A percentile compares a stretch with the other conserved stretches of the same genome.
phyloP scores from a whole-genome alignment of 2,888 invertebrate genomes.

The Hipparchia sbordonii region DNA sequence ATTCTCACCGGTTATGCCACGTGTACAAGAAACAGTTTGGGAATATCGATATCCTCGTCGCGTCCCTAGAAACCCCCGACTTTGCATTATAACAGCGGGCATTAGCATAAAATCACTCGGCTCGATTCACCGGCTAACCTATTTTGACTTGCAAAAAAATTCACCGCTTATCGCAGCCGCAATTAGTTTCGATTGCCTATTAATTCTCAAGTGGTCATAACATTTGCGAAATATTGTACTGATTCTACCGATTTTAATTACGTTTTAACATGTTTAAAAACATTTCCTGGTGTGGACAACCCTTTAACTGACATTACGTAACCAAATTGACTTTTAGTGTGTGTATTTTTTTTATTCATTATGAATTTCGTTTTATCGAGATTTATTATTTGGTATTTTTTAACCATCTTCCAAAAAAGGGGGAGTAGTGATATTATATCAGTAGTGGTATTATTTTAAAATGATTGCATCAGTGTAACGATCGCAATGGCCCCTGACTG shows the following conservation, averaged over 20 bases:
- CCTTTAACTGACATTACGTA: neutral
- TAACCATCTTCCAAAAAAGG: too few species aligned
- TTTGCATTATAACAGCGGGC: constrained; percentile 71
- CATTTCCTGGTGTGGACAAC: neutral
- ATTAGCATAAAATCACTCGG: constrained; percentile 77
- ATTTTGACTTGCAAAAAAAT: constrained; percentile 78
- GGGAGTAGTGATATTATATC: too few species aligned
- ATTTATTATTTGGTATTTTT: too few species aligned
- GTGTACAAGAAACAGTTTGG: neutral
- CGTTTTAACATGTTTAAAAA: constrained; percentile 17
- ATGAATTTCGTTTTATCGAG: neutral
- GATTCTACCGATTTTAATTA: constrained; percentile 18
- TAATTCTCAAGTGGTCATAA: constrained; percentile 43
- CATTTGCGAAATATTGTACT: constrained; percentile 24
- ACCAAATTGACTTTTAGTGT: neutral
- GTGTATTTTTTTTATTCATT: neutral
- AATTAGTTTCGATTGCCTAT: constrained; percentile 53
- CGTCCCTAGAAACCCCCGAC: constrained; percentile 51
- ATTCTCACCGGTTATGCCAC: too few species aligned
- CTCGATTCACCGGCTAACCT: constrained; percentile 60
- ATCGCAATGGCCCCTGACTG: too few species aligned
- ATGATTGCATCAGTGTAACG: too few species aligned
- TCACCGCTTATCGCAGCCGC: constrained; percentile 41
- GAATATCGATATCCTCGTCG: constrained; percentile 35
- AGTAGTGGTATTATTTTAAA: too few species aligned